These are phyloP conservation scores for Leptosomus discolor DNA, from an alignment of 2,113 vertebrate genomes.

Conservation along the genomic window DNA sequence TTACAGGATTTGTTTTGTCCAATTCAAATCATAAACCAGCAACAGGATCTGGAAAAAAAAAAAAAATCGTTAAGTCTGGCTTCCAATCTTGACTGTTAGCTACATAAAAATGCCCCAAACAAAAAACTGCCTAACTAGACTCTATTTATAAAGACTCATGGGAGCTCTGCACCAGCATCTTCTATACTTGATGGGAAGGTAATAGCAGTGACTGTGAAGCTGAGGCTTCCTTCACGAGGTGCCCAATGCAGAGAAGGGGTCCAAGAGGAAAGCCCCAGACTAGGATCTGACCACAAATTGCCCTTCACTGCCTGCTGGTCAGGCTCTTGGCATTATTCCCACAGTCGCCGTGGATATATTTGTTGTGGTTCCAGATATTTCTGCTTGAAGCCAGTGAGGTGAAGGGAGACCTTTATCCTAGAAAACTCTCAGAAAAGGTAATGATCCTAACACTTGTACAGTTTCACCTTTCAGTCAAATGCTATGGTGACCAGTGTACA, in stretches of 20 bases:
- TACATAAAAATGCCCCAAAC: not conserved
- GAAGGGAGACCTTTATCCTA: not conserved
- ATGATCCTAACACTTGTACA: not conserved
- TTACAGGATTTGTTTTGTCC: not conserved
- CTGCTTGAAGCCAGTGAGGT: not conserved
- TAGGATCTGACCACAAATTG: not conserved
- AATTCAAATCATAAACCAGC: not conserved
- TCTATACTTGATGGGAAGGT: not conserved
- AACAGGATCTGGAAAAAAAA: not conserved
- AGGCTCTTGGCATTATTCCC: not conserved
- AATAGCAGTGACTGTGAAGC: not conserved
- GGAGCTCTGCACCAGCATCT: not conserved
- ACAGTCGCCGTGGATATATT: accelerated
- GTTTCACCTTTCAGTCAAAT: not conserved
- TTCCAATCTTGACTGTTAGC: not conserved
- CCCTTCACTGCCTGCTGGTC: not conserved
- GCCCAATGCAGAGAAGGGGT: not conserved
- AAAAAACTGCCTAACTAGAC: not conserved
- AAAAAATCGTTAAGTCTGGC: not conserved
- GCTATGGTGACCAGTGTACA: not conserved
- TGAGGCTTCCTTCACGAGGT: not conserved
- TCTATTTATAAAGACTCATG: not conserved
- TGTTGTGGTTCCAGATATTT: not conserved
- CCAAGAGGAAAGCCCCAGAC: not conserved
- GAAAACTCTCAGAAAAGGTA: not conserved